Base-by-base conservation (phyloP, 2,888 invertebrate genomes). In the Eupithecia tripunctaria region DNA sequence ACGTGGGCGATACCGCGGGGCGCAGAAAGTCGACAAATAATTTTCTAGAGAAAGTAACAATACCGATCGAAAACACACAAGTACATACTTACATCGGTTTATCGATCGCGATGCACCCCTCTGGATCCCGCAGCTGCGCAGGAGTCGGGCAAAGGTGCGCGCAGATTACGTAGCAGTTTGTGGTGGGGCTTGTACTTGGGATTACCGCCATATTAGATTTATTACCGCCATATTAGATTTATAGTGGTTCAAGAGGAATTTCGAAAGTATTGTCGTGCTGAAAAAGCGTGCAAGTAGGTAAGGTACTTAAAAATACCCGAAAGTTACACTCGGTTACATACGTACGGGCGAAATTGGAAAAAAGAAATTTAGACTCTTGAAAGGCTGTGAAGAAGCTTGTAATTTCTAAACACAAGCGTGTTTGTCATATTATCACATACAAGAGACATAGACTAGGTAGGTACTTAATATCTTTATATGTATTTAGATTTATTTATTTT, bases 61-160 rank as follows among this genome's bases (percentile, higher is more conserved):
- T 15, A 32, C n/a, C 32, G 64, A 64, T 64, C 78, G 74, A 65
- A 65, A 72, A 62, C 36, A 56, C 67, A 64, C 36, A 36, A 67
- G 67, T 73, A 82, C 29, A 4, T 5, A 36, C 43, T 41, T 41
- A 18, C 74, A 68, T 63, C 68, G 67, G 67, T 82, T 83, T 91
- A 92, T 92, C 91, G 92, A 92, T 92, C 91, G 89, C 81, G 85
- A 84, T 84, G 85, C 87, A 85, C 88, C 91, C 91, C 90, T 89
- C 84, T 82, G 87, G 88, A 91, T 91, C 91, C 91, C 91, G 91
- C 93, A 94, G 93, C 93, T 93, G 93, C 93, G 86, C 89, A 76
- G 72, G 88, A 92, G 93, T 91, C 7, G 90, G 91, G 93, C 92
- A 91, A 91, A 93, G 93, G 93, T 91, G 21, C 47, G 91, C 73